A percentile compares a stretch with the other conserved stretches of the same genome.
phyloP scores from a whole-genome alignment of 2,113 vertebrate genomes.

The Peromyscus maniculatus region DNA sequence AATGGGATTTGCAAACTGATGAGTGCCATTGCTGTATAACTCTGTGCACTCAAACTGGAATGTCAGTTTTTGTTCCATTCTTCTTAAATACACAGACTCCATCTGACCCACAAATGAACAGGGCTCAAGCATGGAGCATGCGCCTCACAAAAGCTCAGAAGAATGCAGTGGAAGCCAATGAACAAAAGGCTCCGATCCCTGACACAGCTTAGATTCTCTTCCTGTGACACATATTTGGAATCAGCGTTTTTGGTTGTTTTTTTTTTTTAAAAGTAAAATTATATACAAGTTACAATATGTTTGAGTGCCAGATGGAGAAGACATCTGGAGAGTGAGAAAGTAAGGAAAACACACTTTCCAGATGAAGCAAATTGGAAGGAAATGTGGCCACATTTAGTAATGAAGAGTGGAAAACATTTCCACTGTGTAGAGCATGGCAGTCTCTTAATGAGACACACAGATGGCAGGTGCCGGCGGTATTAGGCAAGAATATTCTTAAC shows the following conservation, averaged over 20 bases:
- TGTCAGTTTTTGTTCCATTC: neutral
- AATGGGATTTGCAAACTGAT: fast-evolving
- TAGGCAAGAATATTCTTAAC: neutral
- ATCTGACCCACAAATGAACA: neutral
- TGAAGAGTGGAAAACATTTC: neutral
- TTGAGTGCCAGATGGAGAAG: constrained; percentile 66
- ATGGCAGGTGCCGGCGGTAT: neutral
- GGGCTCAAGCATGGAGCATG: fast-evolving
- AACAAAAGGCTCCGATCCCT: neutral
- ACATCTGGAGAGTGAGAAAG: constrained; percentile 62
- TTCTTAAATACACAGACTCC: neutral
- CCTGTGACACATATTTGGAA: neutral
- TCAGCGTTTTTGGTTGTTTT: neutral
- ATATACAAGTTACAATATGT: constrained; percentile 36
- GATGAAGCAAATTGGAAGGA: neutral
- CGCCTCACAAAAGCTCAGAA: neutral
- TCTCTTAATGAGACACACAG: neutral
- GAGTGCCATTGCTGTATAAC: neutral
- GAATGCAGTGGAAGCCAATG: neutral
- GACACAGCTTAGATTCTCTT: neutral
- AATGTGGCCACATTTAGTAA: neutral
- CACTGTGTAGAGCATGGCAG: neutral
- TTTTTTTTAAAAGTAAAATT: constrained; percentile 27
- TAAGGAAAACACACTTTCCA: constrained; percentile 37
- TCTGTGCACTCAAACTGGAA: neutral